Base-by-base conservation (phyloP, 2,888 invertebrate species). In the Chamaedrilus cognettii region DNA sequence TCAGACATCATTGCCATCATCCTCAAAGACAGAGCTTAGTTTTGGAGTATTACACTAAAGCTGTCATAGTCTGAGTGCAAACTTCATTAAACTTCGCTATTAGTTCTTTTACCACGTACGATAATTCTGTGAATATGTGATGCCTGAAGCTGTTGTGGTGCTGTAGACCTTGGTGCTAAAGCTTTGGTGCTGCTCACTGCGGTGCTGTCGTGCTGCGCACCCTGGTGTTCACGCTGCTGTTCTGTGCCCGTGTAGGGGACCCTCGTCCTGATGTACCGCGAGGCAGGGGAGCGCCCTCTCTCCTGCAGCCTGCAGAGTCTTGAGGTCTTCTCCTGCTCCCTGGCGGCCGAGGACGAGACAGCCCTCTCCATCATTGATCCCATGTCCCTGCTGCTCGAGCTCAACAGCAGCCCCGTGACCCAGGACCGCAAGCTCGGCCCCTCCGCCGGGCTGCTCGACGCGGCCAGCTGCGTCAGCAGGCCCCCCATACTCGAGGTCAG, bases 271-370 rank as follows among this genome's bases (percentile, higher is more conserved):
- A 89, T 91, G 1, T 95, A 92, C 82, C 88, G 90, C 51, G 88
- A 88, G 0, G 85, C 88, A 70, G 85, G 85, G 28, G 88, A 89
- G 76, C 90, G 91, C 79, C 92, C 93, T 0, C 86, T 96, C 63
- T 91, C 92, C 2, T 93, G 94, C 78, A 93, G 91, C 82, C 87
- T 96, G 63, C 92, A 92, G 80, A 73, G 70, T 55, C 89, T 96
- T 78, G 96, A 97, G 85, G 89, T 96, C 82, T 96, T 95, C 85
- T 96, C 96, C 2, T 92, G 94, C 82, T 90, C 93, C 75, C 86
- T 96, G 70, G 94, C 93, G 4, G 88, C 90, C 77, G 96, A 96
- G 86, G 92, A 94, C 72, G 93, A 93, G 80, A 96, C 96, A 0
- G 96, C 96, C 0, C 86, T 96, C 26, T 93, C 95, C 42, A 96